phyloP scores from a whole-genome alignment of 2,797 vertebrate species.

The Glyptemys insculpta region DNA sequence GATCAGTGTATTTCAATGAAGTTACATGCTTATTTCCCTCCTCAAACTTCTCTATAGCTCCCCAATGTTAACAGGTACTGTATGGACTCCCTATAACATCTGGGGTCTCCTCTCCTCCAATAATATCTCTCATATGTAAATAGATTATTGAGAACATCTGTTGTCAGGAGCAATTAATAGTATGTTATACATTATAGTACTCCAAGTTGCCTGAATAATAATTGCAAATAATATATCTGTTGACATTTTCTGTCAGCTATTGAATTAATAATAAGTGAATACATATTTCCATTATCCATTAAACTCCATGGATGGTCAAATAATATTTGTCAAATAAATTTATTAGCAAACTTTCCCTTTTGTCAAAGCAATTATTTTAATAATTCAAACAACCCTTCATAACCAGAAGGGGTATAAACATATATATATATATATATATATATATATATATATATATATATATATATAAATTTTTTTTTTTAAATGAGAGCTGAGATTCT shows the following conservation, averaged over 20 bases:
- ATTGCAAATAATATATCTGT: background rate
- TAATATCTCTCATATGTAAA: background rate
- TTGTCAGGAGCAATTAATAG: constrained; percentile 16
- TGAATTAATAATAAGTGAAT: background rate
- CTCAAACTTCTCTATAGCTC: constrained; percentile 2
- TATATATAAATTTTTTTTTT: background rate
- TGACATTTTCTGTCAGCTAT: background rate
- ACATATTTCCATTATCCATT: background rate
- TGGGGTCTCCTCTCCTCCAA: constrained; percentile 6
- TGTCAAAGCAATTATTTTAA: constrained; percentile 7
- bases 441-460: too few relatives aligned
- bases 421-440: too few relatives aligned
- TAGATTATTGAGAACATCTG: constrained; percentile 51
- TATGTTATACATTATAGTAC: background rate
- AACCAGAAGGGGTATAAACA: background rate
- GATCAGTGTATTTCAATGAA: background rate
- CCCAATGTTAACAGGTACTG: background rate
- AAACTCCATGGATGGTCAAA: background rate
- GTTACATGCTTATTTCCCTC: background rate
- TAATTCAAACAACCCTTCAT: background rate
- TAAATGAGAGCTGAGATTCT: background rate
- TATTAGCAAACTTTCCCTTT: background rate
- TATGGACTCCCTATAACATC: background rate
- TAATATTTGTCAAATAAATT: background rate
- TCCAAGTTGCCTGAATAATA: background rate